Evolutionary conservation across 2,888 invertebrate genomes (phyloP), one percentile per base, ranked within the genome.

Genomic region (Pammene aurita): DNA sequence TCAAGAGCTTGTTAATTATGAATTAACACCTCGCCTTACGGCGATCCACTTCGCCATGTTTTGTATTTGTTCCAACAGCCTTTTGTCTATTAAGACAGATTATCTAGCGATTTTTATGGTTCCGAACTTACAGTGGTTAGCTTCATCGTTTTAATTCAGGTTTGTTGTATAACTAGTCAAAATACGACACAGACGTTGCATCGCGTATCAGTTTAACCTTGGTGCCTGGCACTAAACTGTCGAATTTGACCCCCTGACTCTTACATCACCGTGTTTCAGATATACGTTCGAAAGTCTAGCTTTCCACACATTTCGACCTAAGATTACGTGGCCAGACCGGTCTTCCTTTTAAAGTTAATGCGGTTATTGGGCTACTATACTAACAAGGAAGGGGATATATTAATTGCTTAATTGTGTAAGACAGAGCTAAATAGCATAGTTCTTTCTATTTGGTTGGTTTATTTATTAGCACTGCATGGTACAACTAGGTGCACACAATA

Each of bases 271-370:
- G 61, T 14, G 73, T 73, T 71, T 42, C 44, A 44, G 58, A 58
- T 44, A 44, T 44, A 34, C 72, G 79, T 78, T 77, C 79, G 80
- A 82, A 80, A 82, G 79, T 80, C 73, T 74, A 72, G 61, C 71
- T 67, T 71, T n/a, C 18, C 42, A n/a, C 70, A 64, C 66, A 71
- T 68, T 66, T 71, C 14, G 44, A 60, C 67, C 61, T 71, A 64
- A 71, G 67, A 64, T 18, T 57, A 62, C 70, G 68, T 71, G 56
- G 66, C 70, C 72, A 26, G 61, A 54, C 71, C 67, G 56, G 67
- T 63, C 61, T 34, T 48, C 18, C 67, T 14, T 44, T 55, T 56
- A 61, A 52, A 56, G 60, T 18, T 35, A 44, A 61, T 46, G 41
- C 18, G 26, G 60, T 18, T 46, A 14, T 26, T 14, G 26, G 55